Evolutionary conservation across 64 coral and sea anemone species (phyloP).

Genomic region (Cladopsammia gracilis): DNA sequence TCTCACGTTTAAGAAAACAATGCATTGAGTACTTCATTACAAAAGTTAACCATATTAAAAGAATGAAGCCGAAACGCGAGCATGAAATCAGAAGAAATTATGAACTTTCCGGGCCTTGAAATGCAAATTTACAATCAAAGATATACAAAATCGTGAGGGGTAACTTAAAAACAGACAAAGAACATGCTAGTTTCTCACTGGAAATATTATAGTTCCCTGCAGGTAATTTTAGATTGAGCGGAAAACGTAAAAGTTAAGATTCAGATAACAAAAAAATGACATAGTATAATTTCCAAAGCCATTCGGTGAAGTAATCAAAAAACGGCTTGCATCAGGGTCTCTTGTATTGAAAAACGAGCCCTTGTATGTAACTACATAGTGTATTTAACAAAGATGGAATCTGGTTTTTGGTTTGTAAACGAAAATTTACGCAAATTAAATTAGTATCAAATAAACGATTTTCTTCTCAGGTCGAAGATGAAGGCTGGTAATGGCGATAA

Average conservation of each 20-base stretch:
- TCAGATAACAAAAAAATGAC: no score
- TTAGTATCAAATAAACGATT: not conserved
- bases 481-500: no score
- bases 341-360: no score
- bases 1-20: not conserved
- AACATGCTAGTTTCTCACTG: not conserved
- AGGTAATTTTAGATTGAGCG: not conserved
- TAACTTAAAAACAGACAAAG: slow-evolving; percentile 1
- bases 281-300: no score
- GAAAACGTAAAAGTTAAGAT: no score
- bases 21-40: not conserved
- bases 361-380: no score
- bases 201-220: not conserved
- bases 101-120: not conserved
- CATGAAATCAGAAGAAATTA: not conserved
- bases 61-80: not conserved
- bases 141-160: not conserved
- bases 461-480: not conserved
- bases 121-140: slow-evolving; percentile 7
- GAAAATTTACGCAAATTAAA: not conserved
- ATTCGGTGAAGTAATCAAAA: no score
- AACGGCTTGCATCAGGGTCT: no score
- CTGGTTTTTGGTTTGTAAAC: no score
- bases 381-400: no score
- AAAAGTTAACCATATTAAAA: not conserved